Conservation (phyloP, 2,113 vertebrate species). For the Synodontis membranacea region DNA sequence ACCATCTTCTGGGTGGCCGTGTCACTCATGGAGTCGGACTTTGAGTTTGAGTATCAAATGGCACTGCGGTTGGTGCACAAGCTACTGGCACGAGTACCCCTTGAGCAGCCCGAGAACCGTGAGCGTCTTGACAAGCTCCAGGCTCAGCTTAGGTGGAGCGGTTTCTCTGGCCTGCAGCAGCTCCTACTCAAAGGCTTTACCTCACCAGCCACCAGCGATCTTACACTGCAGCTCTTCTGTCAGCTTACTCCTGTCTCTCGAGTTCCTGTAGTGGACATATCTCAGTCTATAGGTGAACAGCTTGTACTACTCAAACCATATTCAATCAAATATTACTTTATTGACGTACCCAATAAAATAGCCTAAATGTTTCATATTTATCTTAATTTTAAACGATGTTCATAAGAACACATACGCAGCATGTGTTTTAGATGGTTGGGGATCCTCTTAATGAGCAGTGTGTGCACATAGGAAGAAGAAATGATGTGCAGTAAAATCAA, state of each 20-base stretch:
- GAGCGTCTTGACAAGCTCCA: constrained; percentile 96
- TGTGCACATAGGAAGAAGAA: not conserved
- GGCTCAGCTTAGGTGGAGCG: constrained; percentile 92
- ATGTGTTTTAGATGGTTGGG: not conserved
- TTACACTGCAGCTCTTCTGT: constrained; percentile 95
- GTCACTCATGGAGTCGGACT: constrained; percentile 98
- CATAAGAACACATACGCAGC: not conserved
- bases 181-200: constrained; percentile 96
- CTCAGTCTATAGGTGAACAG: constrained; percentile 89
- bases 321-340: too few relatives aligned
- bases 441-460: not conserved
- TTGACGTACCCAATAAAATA: not conserved
- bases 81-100: constrained; percentile 88
- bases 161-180: constrained; percentile 95
- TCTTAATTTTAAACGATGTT: not conserved
- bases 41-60: constrained; percentile 99
- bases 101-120: constrained; percentile 92
- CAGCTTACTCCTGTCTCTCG: constrained; percentile 92
- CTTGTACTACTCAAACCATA: not conserved
- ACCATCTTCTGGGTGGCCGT: constrained; percentile 97
- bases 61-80: constrained; percentile 89
- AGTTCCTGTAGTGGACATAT: constrained; percentile 93
- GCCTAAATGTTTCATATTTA: not conserved
- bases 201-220: constrained; percentile 89
- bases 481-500: not conserved